phyloP scores from a whole-genome alignment of 2,797 vertebrate genomes.

The Tragopan temminckii region DNA sequence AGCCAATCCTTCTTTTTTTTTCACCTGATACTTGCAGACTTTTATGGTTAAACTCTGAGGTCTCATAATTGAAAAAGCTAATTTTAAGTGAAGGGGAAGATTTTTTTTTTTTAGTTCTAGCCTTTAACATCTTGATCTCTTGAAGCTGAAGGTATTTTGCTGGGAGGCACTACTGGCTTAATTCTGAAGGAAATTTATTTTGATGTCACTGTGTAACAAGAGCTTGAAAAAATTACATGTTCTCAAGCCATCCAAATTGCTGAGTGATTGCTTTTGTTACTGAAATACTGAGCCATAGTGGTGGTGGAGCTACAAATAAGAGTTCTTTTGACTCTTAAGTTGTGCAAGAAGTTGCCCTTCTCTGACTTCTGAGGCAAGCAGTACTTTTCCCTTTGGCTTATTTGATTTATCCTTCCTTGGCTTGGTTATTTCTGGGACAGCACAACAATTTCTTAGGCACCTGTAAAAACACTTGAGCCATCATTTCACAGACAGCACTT shows the following conservation, averaged over 20 bases:
- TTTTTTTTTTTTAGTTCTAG: not conserved
- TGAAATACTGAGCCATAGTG: not conserved
- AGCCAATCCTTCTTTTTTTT: not conserved
- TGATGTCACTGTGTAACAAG: not conserved
- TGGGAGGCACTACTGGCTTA: not conserved
- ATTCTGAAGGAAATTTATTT: not conserved
- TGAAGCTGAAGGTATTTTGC: not conserved
- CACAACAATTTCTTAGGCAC: not conserved
- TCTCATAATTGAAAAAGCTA: not conserved
- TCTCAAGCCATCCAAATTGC: not conserved
- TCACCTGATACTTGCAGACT: rapidly evolving
- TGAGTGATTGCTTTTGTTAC: not conserved
- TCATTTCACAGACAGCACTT: not conserved
- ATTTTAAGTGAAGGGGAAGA: not conserved
- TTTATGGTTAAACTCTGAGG: not conserved
- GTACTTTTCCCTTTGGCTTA: not conserved
- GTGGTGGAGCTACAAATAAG: not conserved
- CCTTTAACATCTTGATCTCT: not conserved
- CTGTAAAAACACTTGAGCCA: not conserved
- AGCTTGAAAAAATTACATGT: not conserved
- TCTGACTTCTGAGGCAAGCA: not conserved
- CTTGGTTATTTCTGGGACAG: not conserved
- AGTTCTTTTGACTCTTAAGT: not conserved
- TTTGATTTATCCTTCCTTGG: not conserved
- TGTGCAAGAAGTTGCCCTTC: not conserved